A percentile compares a stretch with the other conserved stretches of the same genome.
Evolutionary conservation across 1,140 invertebrate genomes (phyloP).

Genomic region (Drosophila melanica): DNA sequence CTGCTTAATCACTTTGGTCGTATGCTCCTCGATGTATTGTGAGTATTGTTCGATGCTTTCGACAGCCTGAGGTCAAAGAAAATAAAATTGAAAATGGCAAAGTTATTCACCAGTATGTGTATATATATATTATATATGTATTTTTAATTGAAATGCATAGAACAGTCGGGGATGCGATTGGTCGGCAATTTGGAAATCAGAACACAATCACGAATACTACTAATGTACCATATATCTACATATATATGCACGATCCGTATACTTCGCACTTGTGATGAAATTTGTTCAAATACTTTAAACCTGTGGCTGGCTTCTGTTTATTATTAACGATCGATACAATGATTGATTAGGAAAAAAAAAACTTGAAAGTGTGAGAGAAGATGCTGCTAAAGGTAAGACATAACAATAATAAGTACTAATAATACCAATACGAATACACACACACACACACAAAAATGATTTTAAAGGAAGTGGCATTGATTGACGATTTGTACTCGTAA

Average conservation of each 20-base stretch:
- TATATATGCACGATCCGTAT: conserved; percentile 25
- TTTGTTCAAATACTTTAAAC: conserved; percentile 47
- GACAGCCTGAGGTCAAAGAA: conserved; percentile 80
- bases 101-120: conserved; percentile 30
- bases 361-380: conserved; percentile 66
- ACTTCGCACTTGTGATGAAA: conserved; percentile 73
- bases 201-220: conserved; percentile 28
- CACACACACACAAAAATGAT: conserved; percentile 17
- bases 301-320: conserved; percentile 61
- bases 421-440: conserved; percentile 19
- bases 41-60: conserved; percentile 82
- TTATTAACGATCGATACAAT: conserved; percentile 62
- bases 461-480: conserved; percentile 72
- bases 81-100: conserved; percentile 60
- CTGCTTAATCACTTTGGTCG: conserved; percentile 74
- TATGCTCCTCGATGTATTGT: conserved; percentile 81
- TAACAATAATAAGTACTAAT: conserved; percentile 30
- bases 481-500: conserved; percentile 54
- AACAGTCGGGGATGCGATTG: conserved; percentile 36
- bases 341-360: conserved; percentile 59
- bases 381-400: conserved; percentile 18
- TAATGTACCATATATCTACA: background rate
- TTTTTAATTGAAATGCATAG: conserved; percentile 29
- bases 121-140: conserved; percentile 14
- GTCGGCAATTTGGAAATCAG: conserved; percentile 23